Evolutionary conservation across 2,888 invertebrate genomes (phyloP), one percentile per base, ranked within the genome.

Genomic region (Pherbina coryleti): DNA sequence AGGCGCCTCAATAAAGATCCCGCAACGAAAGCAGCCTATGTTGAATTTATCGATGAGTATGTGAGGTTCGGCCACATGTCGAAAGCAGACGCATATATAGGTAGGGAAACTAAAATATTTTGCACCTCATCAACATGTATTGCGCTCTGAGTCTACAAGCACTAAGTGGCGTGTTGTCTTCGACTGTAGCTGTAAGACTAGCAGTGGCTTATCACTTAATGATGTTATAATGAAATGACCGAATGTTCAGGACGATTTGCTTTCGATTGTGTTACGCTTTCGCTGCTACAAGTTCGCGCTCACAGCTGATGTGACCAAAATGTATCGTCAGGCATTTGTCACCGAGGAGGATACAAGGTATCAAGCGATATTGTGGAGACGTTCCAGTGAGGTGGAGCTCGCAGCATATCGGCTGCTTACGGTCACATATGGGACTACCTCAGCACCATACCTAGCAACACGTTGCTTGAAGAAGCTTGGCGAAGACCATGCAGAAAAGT

Each of bases 301-400:
- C 0, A 79, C 79, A n/a, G 78, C 80, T 3, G 80, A 81, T 67
- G 75, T 81, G 8, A 62, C 70, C 3, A 82, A 82, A 77, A 82
- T 81, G 81, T 82, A 82, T 64, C 72, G 81, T 7, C 81, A 81
- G 69, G 70, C 69, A 14, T 75, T 76, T 51, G 78, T 81, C 8
- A 70, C 74, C 25, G n/a, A 55, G 22, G 1, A 64, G 22, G 57
- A 57, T 57, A 9, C 57, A 17, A 9, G 19, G 1, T 57, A 19
- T 57, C 57, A 3, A 31, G 64, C 64, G 28, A 64, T 64, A 28
- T 14, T 64, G 11, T 64, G 64, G 64, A 8, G 64, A 28, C n/a
- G 9, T 14, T 57, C 57, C 7, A 49, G 14, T 9, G 14, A 14
- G 7, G 49, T 9, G 49, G 14, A 49, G 49, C 7, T 49, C 49